Percentiles rank a stretch among this genome's conserved stretches.
phyloP scores from a whole-genome alignment of 2,888 invertebrate genomes.

The Hypena proboscidalis region DNA sequence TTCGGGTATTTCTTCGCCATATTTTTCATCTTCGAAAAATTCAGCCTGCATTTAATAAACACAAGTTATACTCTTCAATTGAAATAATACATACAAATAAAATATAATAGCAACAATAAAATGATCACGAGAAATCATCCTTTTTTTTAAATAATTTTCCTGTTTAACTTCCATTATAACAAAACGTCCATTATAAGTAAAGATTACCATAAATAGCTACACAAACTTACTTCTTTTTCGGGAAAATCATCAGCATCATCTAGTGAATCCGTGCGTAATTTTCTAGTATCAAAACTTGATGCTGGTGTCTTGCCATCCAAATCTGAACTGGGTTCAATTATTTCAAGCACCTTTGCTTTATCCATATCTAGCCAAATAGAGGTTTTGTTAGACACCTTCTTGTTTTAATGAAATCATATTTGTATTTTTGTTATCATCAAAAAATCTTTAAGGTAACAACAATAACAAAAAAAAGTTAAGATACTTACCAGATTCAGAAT shows the following conservation, averaged over 20 bases:
- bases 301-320: slow-evolving; percentile 65
- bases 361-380: slow-evolving; percentile 84
- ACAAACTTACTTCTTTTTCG: slow-evolving; percentile 76
- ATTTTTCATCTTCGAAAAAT: slow-evolving; percentile 70
- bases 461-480: neutral
- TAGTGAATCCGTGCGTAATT: slow-evolving; percentile 79
- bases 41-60: too few relatives aligned
- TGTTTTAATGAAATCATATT: slow-evolving; percentile 1
- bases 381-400: too few relatives aligned
- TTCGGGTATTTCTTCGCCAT: slow-evolving; percentile 47
- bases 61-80: too few relatives aligned
- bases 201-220: neutral
- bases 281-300: slow-evolving; percentile 77
- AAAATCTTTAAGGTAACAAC: too few relatives aligned
- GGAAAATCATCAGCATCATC: slow-evolving; percentile 83
- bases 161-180: too few relatives aligned
- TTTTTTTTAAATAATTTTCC: too few relatives aligned
- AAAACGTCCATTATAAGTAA: neutral
- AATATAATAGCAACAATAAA: slow-evolving; percentile 25
- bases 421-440: too few relatives aligned
- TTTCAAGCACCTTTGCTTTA: slow-evolving; percentile 82
- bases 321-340: slow-evolving; percentile 80
- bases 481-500: slow-evolving; percentile 80
- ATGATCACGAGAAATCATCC: too few relatives aligned
- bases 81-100: too few relatives aligned